Evolutionary conservation across 1,140 invertebrate genomes (phyloP), one percentile per base, ranked within the genome.

Genomic region (Panagrolaimus sp.): DNA sequence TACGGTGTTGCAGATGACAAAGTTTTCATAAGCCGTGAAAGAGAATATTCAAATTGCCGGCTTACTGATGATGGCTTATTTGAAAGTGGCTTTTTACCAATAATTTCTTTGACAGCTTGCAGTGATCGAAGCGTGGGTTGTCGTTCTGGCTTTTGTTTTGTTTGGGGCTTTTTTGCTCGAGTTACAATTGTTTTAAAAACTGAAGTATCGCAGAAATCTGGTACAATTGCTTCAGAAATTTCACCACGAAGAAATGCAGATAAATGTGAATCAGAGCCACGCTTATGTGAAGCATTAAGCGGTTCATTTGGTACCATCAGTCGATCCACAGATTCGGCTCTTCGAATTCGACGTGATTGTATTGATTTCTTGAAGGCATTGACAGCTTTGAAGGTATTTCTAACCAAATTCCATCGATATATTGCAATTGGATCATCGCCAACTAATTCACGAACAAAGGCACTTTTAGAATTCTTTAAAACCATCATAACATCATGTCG

Each of bases 1-100:
- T 93, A 96, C 1, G 93, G 93, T 85, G 94, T 94, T 0, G 93
- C 92, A 82, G 93, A 90, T 82, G 93, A 93, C 11, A 97, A 83
- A 0, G 92, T 93, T 75, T 92, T 90, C 92, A 96, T 95, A 13
- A 96, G 85, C 44, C 90, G 89, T 67, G 91, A 90, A 27, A 97
- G 85, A 20, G 91, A 93, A 79, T 92, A 90, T 81, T 95, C 91
- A 84, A 96, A 96, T 85, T 96, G 93, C 3, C 91, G 91, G 0
- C 91, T 90, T 1, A 96, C 92, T 0, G 92, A 96, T 74, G 91
- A 88, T 9, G 91, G 91, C 78, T 92, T 90, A 85, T 93, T 83
- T 2, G 78, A 65, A 44, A 81, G 66, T 5, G 69, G 68, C 57
- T 74, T 76, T 23, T 74, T 71, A 43, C 81, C 76, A 23, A 80